Evolutionary conservation across 2,888 invertebrate species (phyloP).

Genomic region (Polia nebulosa): DNA sequence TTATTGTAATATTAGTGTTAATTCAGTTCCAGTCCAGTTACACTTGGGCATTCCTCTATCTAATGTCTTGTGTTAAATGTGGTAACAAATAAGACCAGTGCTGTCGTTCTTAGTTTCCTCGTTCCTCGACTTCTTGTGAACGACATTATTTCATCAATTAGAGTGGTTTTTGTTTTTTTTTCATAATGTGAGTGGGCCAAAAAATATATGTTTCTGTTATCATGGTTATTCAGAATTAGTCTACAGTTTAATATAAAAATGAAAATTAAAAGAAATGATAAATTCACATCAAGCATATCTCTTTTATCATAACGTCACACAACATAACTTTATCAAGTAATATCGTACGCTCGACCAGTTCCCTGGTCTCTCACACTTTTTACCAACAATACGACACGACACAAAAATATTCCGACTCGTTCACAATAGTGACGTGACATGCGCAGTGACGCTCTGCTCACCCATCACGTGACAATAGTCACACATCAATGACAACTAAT

Average conservation of each 20-base stretch:
- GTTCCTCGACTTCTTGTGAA: too few species aligned
- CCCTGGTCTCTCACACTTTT: constrained; percentile 59
- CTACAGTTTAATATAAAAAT: too few species aligned
- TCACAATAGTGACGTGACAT: constrained; percentile 54
- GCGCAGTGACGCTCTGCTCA: constrained; percentile 71
- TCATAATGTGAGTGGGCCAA: not conserved
- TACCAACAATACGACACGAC: constrained; percentile 51
- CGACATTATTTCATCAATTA: not conserved
- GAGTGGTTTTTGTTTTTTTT: not conserved
- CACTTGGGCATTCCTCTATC: not conserved
- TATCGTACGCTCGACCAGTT: constrained; percentile 40
- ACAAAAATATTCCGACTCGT: constrained; percentile 49
- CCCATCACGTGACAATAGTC: constrained; percentile 77
- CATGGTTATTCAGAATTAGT: not conserved
- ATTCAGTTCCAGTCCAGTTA: not conserved
- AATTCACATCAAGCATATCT: not conserved
- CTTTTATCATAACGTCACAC: not conserved
- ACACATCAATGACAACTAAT: constrained; percentile 88
- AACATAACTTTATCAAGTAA: constrained; percentile 13
- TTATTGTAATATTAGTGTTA: not conserved
- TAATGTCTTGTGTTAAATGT: not conserved
- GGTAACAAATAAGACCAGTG: too few species aligned
- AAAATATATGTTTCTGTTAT: not conserved
- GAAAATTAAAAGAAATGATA: not conserved
- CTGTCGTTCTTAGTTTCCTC: too few species aligned